phyloP scores from a whole-genome alignment of 2,113 vertebrate genomes.

The Bos taurus region ARS-UCD2.0 NC_037328.1:50709001-50709500 shows the following conservation, averaged over 20 bases:
- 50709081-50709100: background rate
- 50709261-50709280: background rate
- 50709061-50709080: constrained; percentile 14
- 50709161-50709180: background rate
- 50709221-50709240: background rate
- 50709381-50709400: background rate
- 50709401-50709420: background rate
- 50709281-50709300: background rate
- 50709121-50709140: background rate
- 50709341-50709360: background rate
- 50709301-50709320: background rate
- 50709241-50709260: background rate
- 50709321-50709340: background rate
- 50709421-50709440: background rate
- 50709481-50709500: background rate
- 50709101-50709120: background rate
- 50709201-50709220: background rate
- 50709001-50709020: background rate
- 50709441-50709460: background rate
- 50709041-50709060: background rate
- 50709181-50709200: background rate
- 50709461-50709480: background rate
- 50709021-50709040: background rate
- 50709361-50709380: background rate
- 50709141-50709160: background rate